These are phyloP conservation scores for Drosophila repletoides DNA, from an alignment of 1,140 invertebrate species.

Conservation along the genomic window DNA sequence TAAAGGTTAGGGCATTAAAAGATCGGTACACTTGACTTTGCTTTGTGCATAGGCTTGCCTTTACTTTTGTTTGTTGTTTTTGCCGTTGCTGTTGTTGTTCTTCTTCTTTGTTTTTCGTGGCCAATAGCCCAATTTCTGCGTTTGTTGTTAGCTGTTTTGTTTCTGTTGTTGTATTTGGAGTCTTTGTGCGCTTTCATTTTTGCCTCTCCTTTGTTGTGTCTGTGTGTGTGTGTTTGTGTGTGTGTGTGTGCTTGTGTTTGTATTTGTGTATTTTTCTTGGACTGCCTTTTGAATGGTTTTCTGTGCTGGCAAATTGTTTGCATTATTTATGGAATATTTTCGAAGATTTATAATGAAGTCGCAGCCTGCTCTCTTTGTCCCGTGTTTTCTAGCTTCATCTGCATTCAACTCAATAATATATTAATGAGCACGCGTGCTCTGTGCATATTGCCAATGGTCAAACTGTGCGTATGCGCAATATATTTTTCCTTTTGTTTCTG, in stretches of 20 bases:
- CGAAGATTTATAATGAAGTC: conserved; percentile 77
- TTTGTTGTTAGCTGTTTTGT: conserved; percentile 38
- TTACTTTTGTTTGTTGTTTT: conserved; percentile 7
- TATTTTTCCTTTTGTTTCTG: conserved; percentile 12
- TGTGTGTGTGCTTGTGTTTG: conserved; percentile 3
- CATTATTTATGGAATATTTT: conserved; percentile 77
- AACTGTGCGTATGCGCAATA: conserved; percentile 48
- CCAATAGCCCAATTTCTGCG: conserved; percentile 50
- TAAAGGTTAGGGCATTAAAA: neutral
- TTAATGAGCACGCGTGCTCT: conserved; percentile 56
- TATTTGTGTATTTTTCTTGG: conserved; percentile 21
- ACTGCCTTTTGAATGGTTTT: conserved; percentile 49
- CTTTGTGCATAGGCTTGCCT: conserved; percentile 4
- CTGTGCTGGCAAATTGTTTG: conserved; percentile 68
- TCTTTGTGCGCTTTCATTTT: conserved; percentile 51
- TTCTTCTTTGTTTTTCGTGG: conserved; percentile 33
- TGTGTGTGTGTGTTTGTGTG: neutral
- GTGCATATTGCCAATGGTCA: conserved; percentile 22
- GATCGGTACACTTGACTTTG: neutral
- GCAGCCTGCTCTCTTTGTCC: conserved; percentile 25
- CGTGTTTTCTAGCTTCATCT: conserved; percentile 38
- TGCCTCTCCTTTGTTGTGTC: neutral
- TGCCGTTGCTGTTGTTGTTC: conserved; percentile 5
- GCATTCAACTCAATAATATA: conserved; percentile 65
- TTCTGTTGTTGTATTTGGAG: conserved; percentile 26